Evolutionary conservation across 2,888 invertebrate species (phyloP), one percentile per base, ranked within the genome.

Genomic region (Hypolimnas misippus): DNA sequence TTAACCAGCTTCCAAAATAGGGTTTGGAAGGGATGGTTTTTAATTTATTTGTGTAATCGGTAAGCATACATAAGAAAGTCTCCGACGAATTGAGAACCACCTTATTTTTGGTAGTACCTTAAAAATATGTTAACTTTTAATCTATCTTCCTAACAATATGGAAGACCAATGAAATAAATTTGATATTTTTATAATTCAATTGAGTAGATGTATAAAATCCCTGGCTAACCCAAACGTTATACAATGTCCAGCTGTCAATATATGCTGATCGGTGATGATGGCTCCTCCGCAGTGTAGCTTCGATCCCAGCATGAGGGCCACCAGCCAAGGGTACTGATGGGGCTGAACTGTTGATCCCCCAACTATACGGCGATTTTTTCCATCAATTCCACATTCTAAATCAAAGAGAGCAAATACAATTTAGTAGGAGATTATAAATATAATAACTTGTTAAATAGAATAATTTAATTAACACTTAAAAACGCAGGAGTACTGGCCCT

Each of bases 201-300:
- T n/a, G 5, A 21, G 3, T 12, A 12, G 5, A 21, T 21, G 3
- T n/a, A 5, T 3, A 19, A 21, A n/a, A 46, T 12, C 3, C n/a
- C 1, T 21, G 19, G 12, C 76, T 65, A 65, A 93, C 94, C 93
- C 92, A 76, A 91, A 92, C 35, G 91, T 89, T 5, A 93, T 87
- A 68, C 94, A 94, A 78, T 94, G 94, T 1, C 93, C 94, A 8
- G 94, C 94, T 0, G 93, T 93, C 1, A 94, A 80, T 19, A 94
- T 74, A 64, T 94, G 93, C 44, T 78, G 73, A 68, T 93, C 87
- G 2, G 93, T 93, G 65, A 94, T 93, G 61, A 94, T 83, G 2
- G 93, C 90, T n/a, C 93, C 94, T 1, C 93, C 93, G 57, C 94
- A 94, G 65, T 93, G 93, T 29, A 93, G 76, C 59, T 84, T 83